Evolutionary conservation across 1,140 invertebrate genomes (phyloP), one percentile per base, ranked within the genome.

Genomic region (Aporrectodea caliginosa): DNA sequence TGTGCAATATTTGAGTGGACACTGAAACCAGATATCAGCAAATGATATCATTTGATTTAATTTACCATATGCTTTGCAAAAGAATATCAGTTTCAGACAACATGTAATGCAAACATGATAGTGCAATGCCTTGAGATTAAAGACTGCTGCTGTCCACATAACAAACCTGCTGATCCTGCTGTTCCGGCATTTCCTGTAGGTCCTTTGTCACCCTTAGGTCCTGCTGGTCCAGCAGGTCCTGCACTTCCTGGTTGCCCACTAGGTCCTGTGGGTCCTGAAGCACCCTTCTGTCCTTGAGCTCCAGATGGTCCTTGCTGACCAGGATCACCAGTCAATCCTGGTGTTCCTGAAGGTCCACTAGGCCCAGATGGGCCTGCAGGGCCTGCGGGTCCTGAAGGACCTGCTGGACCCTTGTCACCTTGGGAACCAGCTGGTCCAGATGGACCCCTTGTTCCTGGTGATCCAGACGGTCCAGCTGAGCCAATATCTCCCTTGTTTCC

Each of bases 221-320:
- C 79, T 27, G 75, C 27, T 33, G 71, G 31, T 73, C 79, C 79
- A 35, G 75, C 27, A 32, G 75, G 70, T 1, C 79, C 79, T 34
- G 22, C 34, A 35, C 43, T 31, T 35, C 79, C 79, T 31, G 77
- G 34, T 22, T 27, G n/a, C n/a, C 79, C 79, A 29, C 31, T 71
- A 14, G 71, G 31, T 32, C 81, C 81, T 16, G 32, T 6, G 90
- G 92, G 86, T 84, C 89, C 77, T 92, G 89, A 88, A 88, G 90
- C 80, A 84, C 89, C 82, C 35, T 82, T 73, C 58, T 75, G 69
- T 30, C 81, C 80, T 33, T 31, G 34, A 31, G 34, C 69, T 77
- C 82, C 79, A 31, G 33, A 43, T n/a, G 43, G 78, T 14, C 81
- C 78, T 14, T 69, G 75, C 34, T 35, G 35, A 58, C 79, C 82